A percentile compares a stretch with the other conserved stretches of the same genome.
Evolutionary conservation across 2,113 vertebrate genomes (phyloP).

Genomic region (Oenanthe melanoleuca): DNA sequence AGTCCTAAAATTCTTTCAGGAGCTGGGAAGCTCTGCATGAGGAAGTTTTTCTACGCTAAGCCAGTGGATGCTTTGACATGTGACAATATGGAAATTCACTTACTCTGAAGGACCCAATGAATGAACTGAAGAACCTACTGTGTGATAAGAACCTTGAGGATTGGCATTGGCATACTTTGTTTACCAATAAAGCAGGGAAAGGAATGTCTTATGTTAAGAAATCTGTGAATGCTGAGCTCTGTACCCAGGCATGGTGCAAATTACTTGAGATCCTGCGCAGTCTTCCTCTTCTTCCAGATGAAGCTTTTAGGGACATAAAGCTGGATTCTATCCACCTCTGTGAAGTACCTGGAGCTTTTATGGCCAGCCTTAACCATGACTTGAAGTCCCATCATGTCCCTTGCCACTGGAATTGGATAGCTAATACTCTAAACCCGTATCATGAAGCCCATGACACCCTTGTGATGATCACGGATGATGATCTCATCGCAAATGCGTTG

Average conservation of each 20-base stretch:
- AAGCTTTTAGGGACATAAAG: slow-evolving; percentile 77
- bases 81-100: slow-evolving; percentile 57
- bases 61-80: slow-evolving; percentile 71
- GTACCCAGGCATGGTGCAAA: slow-evolving; percentile 94
- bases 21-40: slow-evolving; percentile 79
- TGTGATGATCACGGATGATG: slow-evolving; percentile 78
- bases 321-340: slow-evolving; percentile 89
- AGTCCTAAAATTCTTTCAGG: slow-evolving; percentile 74
- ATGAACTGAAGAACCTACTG: slow-evolving; percentile 84
- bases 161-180: slow-evolving; percentile 91
- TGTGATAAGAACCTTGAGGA: slow-evolving; percentile 88
- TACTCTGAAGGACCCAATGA: slow-evolving; percentile 86
- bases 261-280: slow-evolving; percentile 88
- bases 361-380: no score
- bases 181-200: slow-evolving; percentile 89
- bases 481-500: slow-evolving; percentile 79
- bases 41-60: slow-evolving; percentile 74
- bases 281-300: slow-evolving; percentile 81
- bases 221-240: slow-evolving; percentile 86
- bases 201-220: slow-evolving; percentile 82
- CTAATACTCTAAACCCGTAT: slow-evolving; percentile 88
- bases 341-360: slow-evolving; percentile 84
- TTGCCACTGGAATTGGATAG: slow-evolving; percentile 84
- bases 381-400: no score
- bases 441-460: slow-evolving; percentile 86